Conservation (phyloP, 2,113 vertebrate genomes). For the Caretta caretta region DNA sequence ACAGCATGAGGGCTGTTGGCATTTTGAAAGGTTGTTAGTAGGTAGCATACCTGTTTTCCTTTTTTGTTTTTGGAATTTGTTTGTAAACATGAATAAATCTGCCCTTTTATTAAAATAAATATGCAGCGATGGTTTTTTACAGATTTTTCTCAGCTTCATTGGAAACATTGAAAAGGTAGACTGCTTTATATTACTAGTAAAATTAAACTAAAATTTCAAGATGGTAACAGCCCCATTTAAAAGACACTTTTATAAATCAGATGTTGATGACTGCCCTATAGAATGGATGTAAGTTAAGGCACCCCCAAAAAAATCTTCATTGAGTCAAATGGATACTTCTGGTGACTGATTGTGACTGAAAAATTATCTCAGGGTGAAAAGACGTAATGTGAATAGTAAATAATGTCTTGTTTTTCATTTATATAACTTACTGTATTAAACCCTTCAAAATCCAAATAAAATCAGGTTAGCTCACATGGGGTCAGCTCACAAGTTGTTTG, state of each 20-base stretch:
- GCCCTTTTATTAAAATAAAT: slow-evolving; percentile 88
- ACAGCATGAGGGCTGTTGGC: slow-evolving; percentile 87
- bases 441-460: slow-evolving; percentile 45
- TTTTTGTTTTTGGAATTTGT: slow-evolving; percentile 87
- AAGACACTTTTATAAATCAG: slow-evolving; percentile 55
- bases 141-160: slow-evolving; percentile 79
- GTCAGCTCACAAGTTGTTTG: not conserved
- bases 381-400: slow-evolving; percentile 28
- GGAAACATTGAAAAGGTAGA: slow-evolving; percentile 72
- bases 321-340: slow-evolving; percentile 21
- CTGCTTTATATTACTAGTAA: slow-evolving; percentile 41
- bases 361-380: slow-evolving; percentile 17
- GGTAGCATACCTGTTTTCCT: slow-evolving; percentile 86
- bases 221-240: slow-evolving; percentile 79
- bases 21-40: slow-evolving; percentile 85
- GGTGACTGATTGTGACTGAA: slow-evolving; percentile 47
- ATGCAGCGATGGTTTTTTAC: slow-evolving; percentile 89
- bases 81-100: slow-evolving; percentile 88
- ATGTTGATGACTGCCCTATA: slow-evolving; percentile 43
- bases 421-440: not conserved
- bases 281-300: slow-evolving; percentile 49
- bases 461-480: not conserved
- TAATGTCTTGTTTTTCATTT: slow-evolving; percentile 13
- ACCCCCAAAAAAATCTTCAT: slow-evolving; percentile 8
- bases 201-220: slow-evolving; percentile 71